These are phyloP conservation scores for Tragelaphus buxtoni DNA, from an alignment of 2,113 vertebrate genomes.

Conservation along the genomic window DNA sequence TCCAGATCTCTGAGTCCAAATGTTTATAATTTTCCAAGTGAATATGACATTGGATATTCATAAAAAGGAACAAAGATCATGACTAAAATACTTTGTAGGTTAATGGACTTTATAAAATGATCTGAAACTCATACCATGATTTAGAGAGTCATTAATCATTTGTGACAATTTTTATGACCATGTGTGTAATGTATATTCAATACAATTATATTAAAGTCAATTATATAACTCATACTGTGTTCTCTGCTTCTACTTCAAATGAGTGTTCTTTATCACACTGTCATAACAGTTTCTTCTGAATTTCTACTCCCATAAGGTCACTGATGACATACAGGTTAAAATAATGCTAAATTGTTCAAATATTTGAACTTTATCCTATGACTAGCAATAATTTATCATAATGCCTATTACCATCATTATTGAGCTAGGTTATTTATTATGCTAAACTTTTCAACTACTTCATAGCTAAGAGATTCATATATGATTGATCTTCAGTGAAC, in stretches of 20 bases:
- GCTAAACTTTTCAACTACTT: conserved; percentile 10
- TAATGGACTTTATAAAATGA: conserved; percentile 24
- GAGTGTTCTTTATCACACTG: not conserved
- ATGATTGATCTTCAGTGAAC: not conserved
- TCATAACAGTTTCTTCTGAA: not conserved
- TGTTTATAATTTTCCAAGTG: not conserved
- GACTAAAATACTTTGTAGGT: not conserved
- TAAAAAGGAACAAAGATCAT: not conserved
- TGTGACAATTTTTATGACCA: not conserved
- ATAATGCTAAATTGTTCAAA: conserved; percentile 34
- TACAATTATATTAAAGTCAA: conserved; percentile 18
- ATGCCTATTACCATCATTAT: not conserved
- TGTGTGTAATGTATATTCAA: not conserved
- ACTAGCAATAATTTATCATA: not conserved
- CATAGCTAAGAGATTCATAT: not conserved
- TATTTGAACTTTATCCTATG: conserved; percentile 41
- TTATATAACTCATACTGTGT: not conserved
- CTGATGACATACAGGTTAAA: not conserved
- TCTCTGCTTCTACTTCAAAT: not conserved
- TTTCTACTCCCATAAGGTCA: not conserved
- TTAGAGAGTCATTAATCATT: conserved; percentile 3
- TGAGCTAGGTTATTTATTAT: conserved; percentile 32
- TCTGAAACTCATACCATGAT: not conserved
- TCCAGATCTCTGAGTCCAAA: not conserved
- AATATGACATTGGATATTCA: not conserved